phyloP scores from a whole-genome alignment of 2,797 vertebrate genomes.

The Hoplostethus atlanticus region DNA sequence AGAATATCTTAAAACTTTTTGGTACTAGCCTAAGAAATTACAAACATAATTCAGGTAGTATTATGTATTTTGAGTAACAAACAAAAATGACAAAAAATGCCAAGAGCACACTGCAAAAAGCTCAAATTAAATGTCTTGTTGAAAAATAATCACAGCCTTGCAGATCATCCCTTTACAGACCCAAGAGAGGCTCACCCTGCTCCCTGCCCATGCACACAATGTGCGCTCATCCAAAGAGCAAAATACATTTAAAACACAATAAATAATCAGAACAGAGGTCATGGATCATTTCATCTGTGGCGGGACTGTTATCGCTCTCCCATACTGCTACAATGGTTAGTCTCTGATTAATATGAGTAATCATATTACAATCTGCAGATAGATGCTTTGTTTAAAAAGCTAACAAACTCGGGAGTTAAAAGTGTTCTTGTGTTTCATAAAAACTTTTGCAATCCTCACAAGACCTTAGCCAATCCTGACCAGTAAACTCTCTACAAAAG shows the following conservation, averaged over 20 bases:
- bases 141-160: slow-evolving; percentile 67
- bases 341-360: slow-evolving; percentile 69
- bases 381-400: slow-evolving; percentile 70
- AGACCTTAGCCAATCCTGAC: slow-evolving; percentile 49
- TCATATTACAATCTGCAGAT: slow-evolving; percentile 62
- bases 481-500: slow-evolving; percentile 45
- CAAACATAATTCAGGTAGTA: slow-evolving; percentile 81
- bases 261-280: slow-evolving; percentile 79
- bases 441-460: slow-evolving; percentile 45
- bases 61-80: slow-evolving; percentile 72
- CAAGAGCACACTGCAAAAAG: slow-evolving; percentile 77
- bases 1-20: slow-evolving; percentile 76
- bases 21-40: slow-evolving; percentile 83
- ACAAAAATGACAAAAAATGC: slow-evolving; percentile 68
- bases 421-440: slow-evolving; percentile 63
- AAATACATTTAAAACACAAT: slow-evolving; percentile 81
- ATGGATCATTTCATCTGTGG: slow-evolving; percentile 62
- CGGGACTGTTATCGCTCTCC: slow-evolving; percentile 48
- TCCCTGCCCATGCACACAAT: slow-evolving; percentile 44
- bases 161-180: slow-evolving; percentile 84
- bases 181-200: slow-evolving; percentile 59
- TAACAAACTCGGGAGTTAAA: slow-evolving; percentile 60
- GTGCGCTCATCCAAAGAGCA: slow-evolving; percentile 62
- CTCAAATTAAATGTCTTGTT: slow-evolving; percentile 62
- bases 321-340: slow-evolving; percentile 74